A percentile compares a stretch with the other conserved stretches of the same genome.
Evolutionary conservation across 2,797 vertebrate genomes (phyloP).

Genomic region (Coregonus suidteri): DNA sequence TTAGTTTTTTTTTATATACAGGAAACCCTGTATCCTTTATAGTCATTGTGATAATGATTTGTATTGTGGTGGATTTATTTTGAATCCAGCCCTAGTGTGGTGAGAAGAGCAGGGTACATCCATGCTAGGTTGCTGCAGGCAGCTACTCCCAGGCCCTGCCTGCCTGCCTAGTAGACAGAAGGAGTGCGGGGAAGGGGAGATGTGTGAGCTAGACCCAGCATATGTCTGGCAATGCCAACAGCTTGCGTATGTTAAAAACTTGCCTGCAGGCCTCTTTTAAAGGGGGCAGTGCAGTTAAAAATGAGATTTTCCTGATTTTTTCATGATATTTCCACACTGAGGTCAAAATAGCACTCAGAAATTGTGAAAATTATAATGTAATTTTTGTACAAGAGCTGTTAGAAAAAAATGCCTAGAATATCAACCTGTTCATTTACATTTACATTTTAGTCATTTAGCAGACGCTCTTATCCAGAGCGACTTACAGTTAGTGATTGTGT

Average conservation of each 20-base stretch:
- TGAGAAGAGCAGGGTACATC: constrained; percentile 2
- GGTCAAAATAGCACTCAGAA: too few species aligned
- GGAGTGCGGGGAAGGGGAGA: constrained; percentile 40
- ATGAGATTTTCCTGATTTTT: too few species aligned
- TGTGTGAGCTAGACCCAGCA: constrained; percentile 63
- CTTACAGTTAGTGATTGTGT: too few species aligned
- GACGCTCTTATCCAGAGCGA: too few species aligned
- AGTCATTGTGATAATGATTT: not conserved
- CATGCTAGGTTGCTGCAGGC: constrained; percentile 17
- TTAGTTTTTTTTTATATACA: not conserved
- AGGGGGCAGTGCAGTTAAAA: too few species aligned
- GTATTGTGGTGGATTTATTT: not conserved
- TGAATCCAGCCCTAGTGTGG: not conserved
- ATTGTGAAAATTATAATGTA: too few species aligned
- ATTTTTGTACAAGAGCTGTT: too few species aligned
- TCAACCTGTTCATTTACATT: too few species aligned
- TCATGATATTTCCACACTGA: too few species aligned
- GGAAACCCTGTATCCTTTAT: not conserved
- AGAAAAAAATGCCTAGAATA: too few species aligned
- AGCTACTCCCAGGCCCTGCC: constrained; percentile 43
- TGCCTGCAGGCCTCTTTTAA: constrained; percentile 68
- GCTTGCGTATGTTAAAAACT: constrained; percentile 65
- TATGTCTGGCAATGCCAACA: constrained; percentile 72
- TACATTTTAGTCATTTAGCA: too few species aligned
- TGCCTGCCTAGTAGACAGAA: constrained; percentile 49